These are phyloP conservation scores for Drosophila aff. DNA, from an alignment of 1,140 invertebrate species.

Conservation along the genomic window DNA sequence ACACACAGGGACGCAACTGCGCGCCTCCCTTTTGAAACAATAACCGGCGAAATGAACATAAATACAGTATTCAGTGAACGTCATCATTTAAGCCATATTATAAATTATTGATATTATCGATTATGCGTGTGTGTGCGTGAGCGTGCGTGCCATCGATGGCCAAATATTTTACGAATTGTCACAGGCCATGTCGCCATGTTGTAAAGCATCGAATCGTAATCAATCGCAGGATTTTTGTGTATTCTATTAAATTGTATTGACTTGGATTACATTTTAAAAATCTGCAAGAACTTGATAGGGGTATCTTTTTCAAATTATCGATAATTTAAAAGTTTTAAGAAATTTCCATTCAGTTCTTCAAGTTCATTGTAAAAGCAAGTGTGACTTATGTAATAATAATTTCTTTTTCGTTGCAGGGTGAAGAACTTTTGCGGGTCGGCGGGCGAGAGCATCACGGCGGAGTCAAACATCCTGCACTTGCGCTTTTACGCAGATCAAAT, in stretches of 20 bases:
- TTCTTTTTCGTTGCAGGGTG: constrained; percentile 75
- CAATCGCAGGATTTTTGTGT: background rate
- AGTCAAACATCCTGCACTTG: constrained; percentile 88
- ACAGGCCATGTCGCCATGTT: background rate
- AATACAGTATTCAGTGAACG: constrained; percentile 53
- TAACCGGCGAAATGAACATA: constrained; percentile 35
- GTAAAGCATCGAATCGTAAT: constrained; percentile 10
- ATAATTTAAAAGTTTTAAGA: background rate
- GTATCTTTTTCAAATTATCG: background rate
- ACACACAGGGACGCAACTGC: constrained; percentile 22
- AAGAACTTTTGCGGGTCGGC: constrained; percentile 93
- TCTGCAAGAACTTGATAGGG: too few species aligned
- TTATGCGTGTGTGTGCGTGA: constrained; percentile 10
- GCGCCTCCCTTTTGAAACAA: constrained; percentile 23
- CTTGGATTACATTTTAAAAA: background rate
- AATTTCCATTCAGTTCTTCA: background rate
- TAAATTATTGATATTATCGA: constrained; percentile 59
- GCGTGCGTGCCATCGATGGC: constrained; percentile 12
- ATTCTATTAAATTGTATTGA: background rate
- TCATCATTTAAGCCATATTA: constrained; percentile 52
- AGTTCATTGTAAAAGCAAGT: background rate
- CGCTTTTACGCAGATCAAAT: constrained; percentile 89
- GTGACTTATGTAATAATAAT: background rate
- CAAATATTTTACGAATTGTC: constrained; percentile 24
- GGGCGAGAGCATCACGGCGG: constrained; percentile 89